Percentiles rank a stretch among this genome's conserved stretches.
phyloP scores from a whole-genome alignment of 1,140 invertebrate species.

The Danaus plexippus region DNA sequence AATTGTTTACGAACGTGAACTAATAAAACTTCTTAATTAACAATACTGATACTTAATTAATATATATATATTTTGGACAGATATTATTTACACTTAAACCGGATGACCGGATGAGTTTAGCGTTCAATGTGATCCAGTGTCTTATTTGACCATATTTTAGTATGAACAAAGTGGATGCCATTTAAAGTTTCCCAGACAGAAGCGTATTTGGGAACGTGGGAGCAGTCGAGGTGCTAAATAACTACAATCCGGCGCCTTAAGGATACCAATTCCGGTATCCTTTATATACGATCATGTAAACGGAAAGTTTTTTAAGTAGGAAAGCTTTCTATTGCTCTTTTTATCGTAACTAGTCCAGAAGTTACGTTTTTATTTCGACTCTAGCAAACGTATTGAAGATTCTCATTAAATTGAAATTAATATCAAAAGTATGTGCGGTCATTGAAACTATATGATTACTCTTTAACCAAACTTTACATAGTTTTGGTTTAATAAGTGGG shows the following conservation, averaged over 20 bases:
- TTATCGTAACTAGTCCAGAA: neutral
- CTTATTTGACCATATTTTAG: conserved; percentile 8
- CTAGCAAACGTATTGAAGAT: neutral
- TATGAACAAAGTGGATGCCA: conserved; percentile 14
- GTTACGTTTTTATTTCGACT: neutral
- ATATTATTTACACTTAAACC: no score
- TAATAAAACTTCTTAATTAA: no score
- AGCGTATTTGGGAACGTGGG: conserved; percentile 50
- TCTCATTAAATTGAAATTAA: no score
- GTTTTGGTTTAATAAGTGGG: no score
- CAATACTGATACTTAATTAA: no score
- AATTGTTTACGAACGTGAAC: no score
- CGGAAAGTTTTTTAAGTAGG: conserved; percentile 15
- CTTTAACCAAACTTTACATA: no score
- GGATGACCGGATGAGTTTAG: conserved; percentile 1
- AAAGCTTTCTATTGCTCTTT: conserved; percentile 3
- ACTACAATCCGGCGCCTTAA: conserved; percentile 36
- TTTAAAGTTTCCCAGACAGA: conserved; percentile 39
- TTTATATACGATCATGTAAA: conserved; percentile 18
- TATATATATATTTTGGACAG: no score
- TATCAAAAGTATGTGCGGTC: no score
- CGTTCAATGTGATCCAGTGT: neutral
- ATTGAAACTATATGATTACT: no score
- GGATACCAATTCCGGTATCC: conserved; percentile 19
- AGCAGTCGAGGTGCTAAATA: conserved; percentile 55